Conservation (phyloP, 2,888 invertebrate species). For the Ecliptopera silaceata region DNA sequence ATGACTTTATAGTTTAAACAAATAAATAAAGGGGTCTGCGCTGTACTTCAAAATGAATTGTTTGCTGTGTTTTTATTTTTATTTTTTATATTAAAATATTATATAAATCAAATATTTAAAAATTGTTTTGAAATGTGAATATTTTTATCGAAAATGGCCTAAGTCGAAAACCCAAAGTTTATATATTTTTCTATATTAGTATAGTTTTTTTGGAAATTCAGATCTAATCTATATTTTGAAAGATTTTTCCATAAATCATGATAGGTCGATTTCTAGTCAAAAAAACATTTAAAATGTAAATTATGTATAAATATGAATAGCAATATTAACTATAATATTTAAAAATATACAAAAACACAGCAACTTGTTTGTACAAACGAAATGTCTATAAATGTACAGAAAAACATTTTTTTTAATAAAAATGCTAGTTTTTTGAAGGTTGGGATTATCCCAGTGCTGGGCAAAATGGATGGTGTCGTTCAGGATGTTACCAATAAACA, state of each 20-base stretch:
- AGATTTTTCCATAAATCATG: slow-evolving; percentile 16
- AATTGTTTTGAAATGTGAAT: slow-evolving; percentile 1
- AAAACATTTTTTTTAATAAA: slow-evolving; percentile 18
- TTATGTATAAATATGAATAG: not conserved
- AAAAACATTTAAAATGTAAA: slow-evolving; percentile 6
- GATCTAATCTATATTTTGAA: slow-evolving; percentile 13
- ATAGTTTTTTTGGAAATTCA: slow-evolving; percentile 8
- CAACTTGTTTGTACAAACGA: slow-evolving; percentile 13
- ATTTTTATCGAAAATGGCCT: slow-evolving; percentile 18
- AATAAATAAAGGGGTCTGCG: slow-evolving; percentile 33
- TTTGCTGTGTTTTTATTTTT: slow-evolving; percentile 24
- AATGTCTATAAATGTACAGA: slow-evolving; percentile 31
- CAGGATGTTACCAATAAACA: not conserved
- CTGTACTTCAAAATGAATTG: slow-evolving; percentile 3
- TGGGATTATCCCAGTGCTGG: slow-evolving; percentile 29
- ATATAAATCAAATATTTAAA: slow-evolving; percentile 1
- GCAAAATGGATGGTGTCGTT: slow-evolving; percentile 22
- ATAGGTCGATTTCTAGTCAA: slow-evolving; percentile 28
- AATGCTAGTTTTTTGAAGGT: slow-evolving; percentile 23
- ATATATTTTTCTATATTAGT: slow-evolving; percentile 13
- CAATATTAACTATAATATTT: slow-evolving; percentile 1
- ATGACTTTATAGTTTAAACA: slow-evolving; percentile 20
- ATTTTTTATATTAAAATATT: not conserved
- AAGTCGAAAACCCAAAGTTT: slow-evolving; percentile 22
- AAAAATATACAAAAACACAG: slow-evolving; percentile 11